Percentiles rank a stretch among this genome's conserved stretches.
Conservation (phyloP, 1,140 invertebrate species). For the Eciton burchellii region DNA sequence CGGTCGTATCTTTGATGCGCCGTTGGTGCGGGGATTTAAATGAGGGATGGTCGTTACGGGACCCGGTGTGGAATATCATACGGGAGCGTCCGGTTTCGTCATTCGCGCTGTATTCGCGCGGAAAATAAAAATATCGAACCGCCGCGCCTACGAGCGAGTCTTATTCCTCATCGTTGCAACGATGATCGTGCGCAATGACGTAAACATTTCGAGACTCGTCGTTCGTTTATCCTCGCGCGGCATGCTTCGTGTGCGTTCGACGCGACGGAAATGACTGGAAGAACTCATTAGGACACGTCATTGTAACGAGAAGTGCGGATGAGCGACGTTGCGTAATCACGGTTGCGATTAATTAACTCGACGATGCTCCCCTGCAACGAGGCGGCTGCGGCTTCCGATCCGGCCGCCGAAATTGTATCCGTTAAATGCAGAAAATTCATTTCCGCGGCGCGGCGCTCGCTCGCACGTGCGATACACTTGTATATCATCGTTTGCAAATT, state of each 20-base stretch:
- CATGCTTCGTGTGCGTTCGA: neutral
- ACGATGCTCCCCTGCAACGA: constrained; percentile 47
- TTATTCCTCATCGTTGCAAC: neutral
- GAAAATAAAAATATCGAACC: neutral
- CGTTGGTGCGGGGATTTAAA: constrained; percentile 76
- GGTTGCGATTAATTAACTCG: constrained; percentile 50
- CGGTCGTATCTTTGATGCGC: constrained; percentile 78
- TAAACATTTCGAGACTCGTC: neutral
- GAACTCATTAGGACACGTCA: neutral
- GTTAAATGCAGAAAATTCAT: constrained; percentile 49
- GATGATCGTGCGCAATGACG: neutral
- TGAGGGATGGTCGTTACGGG: constrained; percentile 70
- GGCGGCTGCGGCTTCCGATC: constrained; percentile 5
- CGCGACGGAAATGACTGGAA: neutral
- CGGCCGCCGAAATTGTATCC: constrained; percentile 34
- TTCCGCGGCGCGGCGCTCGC: neutral
- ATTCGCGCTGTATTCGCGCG: constrained; percentile 31
- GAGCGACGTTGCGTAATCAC: constrained; percentile 15
- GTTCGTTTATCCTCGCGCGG: neutral
- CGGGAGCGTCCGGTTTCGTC: constrained; percentile 68
- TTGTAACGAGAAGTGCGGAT: constrained; percentile 1
- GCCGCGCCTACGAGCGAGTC: neutral
- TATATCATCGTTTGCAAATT: constrained; percentile 26
- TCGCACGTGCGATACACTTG: neutral
- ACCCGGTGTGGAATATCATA: constrained; percentile 74